Conservation (phyloP, 2,113 vertebrate species). For the Calypte anna region DNA sequence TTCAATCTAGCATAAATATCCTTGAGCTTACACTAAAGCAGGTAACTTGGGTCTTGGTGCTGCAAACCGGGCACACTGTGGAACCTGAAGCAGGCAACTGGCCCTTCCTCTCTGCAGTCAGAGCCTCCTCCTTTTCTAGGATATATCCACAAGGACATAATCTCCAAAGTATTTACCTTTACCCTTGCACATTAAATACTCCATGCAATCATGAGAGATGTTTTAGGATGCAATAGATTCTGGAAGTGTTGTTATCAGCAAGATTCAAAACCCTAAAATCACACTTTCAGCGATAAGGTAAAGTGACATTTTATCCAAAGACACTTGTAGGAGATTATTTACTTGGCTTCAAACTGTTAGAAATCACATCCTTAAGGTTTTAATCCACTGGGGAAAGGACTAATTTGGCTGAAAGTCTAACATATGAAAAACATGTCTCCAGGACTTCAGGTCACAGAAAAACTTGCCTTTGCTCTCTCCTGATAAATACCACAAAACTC, state of each 20-base stretch:
- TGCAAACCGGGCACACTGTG: fast-evolving
- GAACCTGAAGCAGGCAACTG: not conserved
- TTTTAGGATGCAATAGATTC: not conserved
- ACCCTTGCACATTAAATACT: not conserved
- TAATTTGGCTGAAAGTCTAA: not conserved
- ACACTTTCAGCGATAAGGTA: not conserved
- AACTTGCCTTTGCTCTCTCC: not conserved
- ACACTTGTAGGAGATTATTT: not conserved
- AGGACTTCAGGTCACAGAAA: not conserved
- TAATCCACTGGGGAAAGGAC: not conserved
- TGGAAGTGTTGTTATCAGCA: not conserved
- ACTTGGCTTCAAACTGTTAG: not conserved
- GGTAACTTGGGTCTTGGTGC: not conserved
- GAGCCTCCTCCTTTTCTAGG: not conserved
- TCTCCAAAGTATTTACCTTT: not conserved
- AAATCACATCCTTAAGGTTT: not conserved
- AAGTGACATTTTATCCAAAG: not conserved
- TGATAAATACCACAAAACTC: not conserved
- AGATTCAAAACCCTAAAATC: not conserved
- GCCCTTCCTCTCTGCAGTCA: not conserved
- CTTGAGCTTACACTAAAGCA: not conserved
- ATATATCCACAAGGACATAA: not conserved
- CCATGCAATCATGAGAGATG: not conserved
- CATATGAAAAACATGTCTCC: not conserved
- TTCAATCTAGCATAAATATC: not conserved